phyloP scores from a whole-genome alignment of 2,113 vertebrate species.

The Geothlypis trichas region DNA sequence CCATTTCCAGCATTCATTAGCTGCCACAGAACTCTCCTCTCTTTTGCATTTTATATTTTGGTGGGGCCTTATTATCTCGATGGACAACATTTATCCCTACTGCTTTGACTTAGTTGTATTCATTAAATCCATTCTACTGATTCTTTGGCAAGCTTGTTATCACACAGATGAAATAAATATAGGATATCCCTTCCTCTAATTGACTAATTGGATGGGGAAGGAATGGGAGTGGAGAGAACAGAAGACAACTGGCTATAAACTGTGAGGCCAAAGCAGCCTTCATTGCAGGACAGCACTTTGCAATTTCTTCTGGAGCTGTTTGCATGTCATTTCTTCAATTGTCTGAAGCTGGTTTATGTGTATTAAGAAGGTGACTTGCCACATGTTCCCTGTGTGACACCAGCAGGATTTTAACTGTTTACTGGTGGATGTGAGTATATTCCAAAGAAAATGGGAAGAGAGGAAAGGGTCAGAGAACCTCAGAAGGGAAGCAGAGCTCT shows the following conservation, averaged over 20 bases:
- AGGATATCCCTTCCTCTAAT: background rate
- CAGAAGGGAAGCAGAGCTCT: background rate
- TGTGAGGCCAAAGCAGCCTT: background rate
- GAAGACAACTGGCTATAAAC: background rate
- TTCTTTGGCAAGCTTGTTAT: background rate
- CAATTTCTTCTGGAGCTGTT: background rate
- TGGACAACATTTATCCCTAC: background rate
- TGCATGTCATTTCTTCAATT: background rate
- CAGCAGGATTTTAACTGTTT: background rate
- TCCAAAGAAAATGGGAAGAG: background rate
- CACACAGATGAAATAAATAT: background rate
- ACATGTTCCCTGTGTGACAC: background rate
- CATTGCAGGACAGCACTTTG: background rate
- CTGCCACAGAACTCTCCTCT: background rate
- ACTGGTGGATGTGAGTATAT: background rate
- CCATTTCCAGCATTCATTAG: background rate
- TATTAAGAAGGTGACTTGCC: background rate
- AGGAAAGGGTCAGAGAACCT: background rate
- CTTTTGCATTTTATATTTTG: background rate
- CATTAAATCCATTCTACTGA: background rate
- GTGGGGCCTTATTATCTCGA: background rate
- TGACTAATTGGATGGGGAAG: background rate
- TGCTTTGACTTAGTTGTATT: background rate
- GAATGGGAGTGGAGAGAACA: background rate
- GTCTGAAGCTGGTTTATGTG: background rate